Percentiles rank a stretch among this genome's conserved stretches.
These are phyloP conservation scores for Alloplasta piceator DNA, from an alignment of 2,888 invertebrate genomes.

Conservation along the genomic window DNA sequence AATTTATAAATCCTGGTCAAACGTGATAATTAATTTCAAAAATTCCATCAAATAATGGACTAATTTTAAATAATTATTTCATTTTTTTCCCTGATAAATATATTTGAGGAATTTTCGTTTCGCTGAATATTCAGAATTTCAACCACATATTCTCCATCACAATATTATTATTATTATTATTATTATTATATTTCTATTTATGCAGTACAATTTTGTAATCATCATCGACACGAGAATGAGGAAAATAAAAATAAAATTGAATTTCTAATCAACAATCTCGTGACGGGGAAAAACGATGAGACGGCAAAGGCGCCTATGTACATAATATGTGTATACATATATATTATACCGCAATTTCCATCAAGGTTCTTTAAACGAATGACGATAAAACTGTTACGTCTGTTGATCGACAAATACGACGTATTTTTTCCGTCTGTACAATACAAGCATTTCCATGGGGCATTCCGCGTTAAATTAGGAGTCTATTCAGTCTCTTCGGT, in stretches of 20 bases:
- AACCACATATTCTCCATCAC: no score
- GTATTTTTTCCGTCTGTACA: constrained; percentile 42
- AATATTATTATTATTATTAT: no score
- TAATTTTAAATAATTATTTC: no score
- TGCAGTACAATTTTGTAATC: background rate
- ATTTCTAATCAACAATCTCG: background rate
- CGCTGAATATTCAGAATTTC: no score
- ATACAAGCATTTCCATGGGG: background rate
- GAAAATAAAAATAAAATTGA: background rate
- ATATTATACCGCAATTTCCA: constrained; percentile 19
- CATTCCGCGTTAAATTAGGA: no score
- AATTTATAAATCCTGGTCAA: no score
- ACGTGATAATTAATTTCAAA: no score
- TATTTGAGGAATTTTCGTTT: no score
- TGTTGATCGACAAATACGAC: constrained; percentile 34
- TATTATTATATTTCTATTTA: no score
- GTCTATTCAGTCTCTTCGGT: no score
- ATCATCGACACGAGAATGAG: background rate
- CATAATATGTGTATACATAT: background rate
- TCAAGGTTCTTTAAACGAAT: constrained; percentile 42
- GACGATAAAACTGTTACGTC: constrained; percentile 24
- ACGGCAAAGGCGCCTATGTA: background rate
- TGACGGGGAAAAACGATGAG: background rate
- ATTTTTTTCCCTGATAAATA: no score
- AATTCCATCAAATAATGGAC: no score